Conservation (phyloP, 2,888 invertebrate genomes). For the Mechanitis messenoides region DNA sequence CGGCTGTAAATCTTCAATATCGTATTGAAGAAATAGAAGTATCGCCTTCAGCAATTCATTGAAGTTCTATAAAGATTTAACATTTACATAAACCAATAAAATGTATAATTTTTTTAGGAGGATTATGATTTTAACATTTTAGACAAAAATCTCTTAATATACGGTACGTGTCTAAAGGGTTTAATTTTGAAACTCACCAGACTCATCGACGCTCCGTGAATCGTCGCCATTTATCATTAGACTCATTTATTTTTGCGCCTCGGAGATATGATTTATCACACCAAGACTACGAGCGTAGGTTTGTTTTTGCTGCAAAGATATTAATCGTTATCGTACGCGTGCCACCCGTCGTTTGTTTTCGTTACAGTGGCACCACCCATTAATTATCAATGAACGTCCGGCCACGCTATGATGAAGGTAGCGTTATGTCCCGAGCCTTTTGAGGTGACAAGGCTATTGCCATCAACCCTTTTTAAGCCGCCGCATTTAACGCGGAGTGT, state of each 20-base stretch:
- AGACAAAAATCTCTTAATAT: constrained; percentile 12
- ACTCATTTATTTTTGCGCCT: constrained; percentile 76
- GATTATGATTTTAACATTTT: background rate
- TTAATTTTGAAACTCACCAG: constrained; percentile 60
- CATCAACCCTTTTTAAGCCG: constrained; percentile 76
- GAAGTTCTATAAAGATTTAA: background rate
- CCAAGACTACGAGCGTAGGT: constrained; percentile 65
- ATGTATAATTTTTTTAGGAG: too few species aligned
- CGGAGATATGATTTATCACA: constrained; percentile 74
- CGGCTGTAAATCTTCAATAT: constrained; percentile 28
- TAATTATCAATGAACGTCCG: constrained; percentile 76
- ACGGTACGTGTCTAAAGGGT: constrained; percentile 34
- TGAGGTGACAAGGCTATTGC: constrained; percentile 70
- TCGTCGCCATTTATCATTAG: constrained; percentile 73
- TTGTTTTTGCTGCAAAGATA: constrained; percentile 75
- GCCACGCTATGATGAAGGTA: constrained; percentile 69
- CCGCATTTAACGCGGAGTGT: constrained; percentile 70
- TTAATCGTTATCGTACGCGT: constrained; percentile 75
- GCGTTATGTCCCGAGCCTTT: constrained; percentile 64
- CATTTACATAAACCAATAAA: background rate
- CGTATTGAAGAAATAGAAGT: constrained; percentile 27
- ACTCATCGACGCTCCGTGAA: constrained; percentile 59
- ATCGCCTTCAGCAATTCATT: constrained; percentile 17
- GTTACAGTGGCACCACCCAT: constrained; percentile 72
- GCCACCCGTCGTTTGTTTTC: constrained; percentile 73